Base-by-base conservation (phyloP, 2,888 invertebrate species). In the Papilio gigon region DNA sequence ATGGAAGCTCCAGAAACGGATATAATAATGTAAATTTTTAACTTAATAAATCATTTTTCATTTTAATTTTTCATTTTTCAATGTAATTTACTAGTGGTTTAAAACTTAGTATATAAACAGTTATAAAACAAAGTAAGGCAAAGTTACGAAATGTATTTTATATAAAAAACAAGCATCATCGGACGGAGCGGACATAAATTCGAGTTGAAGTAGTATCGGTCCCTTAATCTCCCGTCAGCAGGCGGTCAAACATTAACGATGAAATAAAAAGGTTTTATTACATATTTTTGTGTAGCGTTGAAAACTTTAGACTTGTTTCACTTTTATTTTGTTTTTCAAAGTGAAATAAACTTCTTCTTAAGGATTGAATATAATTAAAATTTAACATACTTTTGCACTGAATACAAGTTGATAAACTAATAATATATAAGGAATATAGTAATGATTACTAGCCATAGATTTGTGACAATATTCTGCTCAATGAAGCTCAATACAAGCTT, bases 241-340 rank as follows among this genome's bases (percentile, higher is more conserved):
- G 77, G 80, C 80, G 84, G 83, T 78, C 78, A 79, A 80, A 80
- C 87, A 87, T 89, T 87, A 87, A 84, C 84, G 80, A 78, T 77
- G 81, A 84, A 85, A 87, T 88, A 88, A 89, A 88, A 80, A 77
- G 78, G 73, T 84, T 87, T 84, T 84, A 85, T 86, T 84, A 87
- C 87, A 87, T 85, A 88, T 88, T 88, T 89, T 87, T 86, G 83
- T 85, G 87, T 83, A 80, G 84, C 73, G 80, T 79, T 73, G 76
- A 61, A 58, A 58, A 67, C 67, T 68, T 70, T 63, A 70, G 56
- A 65, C 37, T 25, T 37, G 40, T 60, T 60, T 60, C 14, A 60
- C 25, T 20, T 35, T 22, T 14, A 20, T 59, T 14, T 60, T 60
- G 9, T 60, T 37, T 40, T 60, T 20, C 20, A n/a, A 60, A n/a